These are phyloP conservation scores for Oplegnathus fasciatus DNA, from an alignment of 2,113 vertebrate genomes.

Conservation along the genomic window DNA sequence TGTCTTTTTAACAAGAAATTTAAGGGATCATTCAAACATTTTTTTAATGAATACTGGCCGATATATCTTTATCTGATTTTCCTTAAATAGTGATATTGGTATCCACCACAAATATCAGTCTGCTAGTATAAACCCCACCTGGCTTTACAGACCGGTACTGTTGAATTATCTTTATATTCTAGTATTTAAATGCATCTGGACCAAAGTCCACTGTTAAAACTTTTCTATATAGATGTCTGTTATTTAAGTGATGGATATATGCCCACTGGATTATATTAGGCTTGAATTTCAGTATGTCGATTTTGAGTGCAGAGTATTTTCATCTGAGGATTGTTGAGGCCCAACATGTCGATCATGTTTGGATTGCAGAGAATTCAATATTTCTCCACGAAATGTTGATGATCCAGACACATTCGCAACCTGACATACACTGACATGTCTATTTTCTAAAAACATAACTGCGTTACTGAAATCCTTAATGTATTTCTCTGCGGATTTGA, in stretches of 20 bases:
- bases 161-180: not conserved
- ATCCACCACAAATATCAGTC: not conserved
- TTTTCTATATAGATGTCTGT: conserved; percentile 40
- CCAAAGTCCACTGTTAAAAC: conserved; percentile 46
- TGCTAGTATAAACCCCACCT: not conserved
- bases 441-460: not conserved
- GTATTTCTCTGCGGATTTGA: not conserved
- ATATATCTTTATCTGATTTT: too few species aligned
- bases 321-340: conserved; percentile 44
- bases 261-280: conserved; percentile 60
- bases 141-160: not conserved
- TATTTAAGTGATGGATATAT: conserved; percentile 55
- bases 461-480: not conserved
- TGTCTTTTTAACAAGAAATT: not conserved
- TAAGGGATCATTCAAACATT: not conserved
- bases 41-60: too few species aligned
- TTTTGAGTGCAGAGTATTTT: conserved; percentile 54
- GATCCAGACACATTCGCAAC: conserved; percentile 45
- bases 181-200: conserved; percentile 63
- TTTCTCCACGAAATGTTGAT: conserved; percentile 50
- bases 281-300: conserved; percentile 70
- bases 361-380: conserved; percentile 67
- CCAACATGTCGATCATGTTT: conserved; percentile 80
- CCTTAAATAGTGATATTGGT: too few species aligned
- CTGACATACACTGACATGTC: not conserved